phyloP scores from a whole-genome alignment of 2,113 vertebrate species.

The Empidonax alnorum region DNA sequence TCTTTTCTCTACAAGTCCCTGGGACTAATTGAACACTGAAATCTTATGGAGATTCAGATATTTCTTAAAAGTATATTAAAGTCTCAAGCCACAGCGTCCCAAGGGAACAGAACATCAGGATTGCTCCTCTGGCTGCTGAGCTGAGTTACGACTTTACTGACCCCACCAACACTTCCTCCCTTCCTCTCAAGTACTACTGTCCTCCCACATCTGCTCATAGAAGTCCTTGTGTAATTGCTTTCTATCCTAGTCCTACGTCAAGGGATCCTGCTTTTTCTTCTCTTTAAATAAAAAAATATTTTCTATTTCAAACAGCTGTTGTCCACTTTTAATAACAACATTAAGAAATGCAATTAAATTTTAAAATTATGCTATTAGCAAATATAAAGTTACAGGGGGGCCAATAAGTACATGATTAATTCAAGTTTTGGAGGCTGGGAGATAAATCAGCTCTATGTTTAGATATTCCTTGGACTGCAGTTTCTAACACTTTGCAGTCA shows the following conservation, averaged over 20 bases:
- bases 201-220: not conserved
- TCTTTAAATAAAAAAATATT: not conserved
- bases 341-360: not conserved
- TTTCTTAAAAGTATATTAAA: not conserved
- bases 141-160: not conserved
- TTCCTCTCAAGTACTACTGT: not conserved
- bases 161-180: not conserved
- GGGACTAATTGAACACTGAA: not conserved
- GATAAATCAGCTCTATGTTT: not conserved
- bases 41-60: not conserved
- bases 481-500: not conserved
- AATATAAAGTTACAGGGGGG: not conserved
- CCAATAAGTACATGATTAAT: not conserved
- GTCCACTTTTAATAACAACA: not conserved
- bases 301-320: not conserved
- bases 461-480: not conserved
- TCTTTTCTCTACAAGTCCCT: not conserved
- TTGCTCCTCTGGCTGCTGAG: not conserved
- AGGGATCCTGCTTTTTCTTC: not conserved
- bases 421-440: not conserved
- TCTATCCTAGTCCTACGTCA: not conserved
- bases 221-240: not conserved
- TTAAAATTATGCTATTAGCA: not conserved
- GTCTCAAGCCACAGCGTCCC: not conserved
- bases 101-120: not conserved